These are phyloP conservation scores for Orthosia incerta DNA, from an alignment of 2,888 invertebrate genomes.

Conservation along the genomic window DNA sequence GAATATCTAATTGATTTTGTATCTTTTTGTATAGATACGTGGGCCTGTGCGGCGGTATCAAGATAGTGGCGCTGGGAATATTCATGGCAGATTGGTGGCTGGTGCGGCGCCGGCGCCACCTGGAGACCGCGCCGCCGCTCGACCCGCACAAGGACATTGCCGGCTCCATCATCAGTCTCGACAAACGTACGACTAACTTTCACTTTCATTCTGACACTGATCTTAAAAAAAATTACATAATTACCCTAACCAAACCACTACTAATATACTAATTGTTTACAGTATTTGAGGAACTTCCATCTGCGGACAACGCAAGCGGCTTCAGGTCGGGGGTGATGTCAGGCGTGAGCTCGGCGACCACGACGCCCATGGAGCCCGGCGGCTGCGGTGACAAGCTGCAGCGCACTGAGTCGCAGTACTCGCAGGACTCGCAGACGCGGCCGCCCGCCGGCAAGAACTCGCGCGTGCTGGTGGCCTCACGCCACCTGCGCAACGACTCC, in stretches of 20 bases:
- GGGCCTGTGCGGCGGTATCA: slow-evolving; percentile 97
- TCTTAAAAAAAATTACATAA: neutral
- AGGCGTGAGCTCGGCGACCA: slow-evolving; percentile 83
- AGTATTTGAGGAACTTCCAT: slow-evolving; percentile 95
- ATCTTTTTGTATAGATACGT: slow-evolving; percentile 92
- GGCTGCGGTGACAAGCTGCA: slow-evolving; percentile 73
- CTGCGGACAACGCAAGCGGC: slow-evolving; percentile 89
- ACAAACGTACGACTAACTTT: slow-evolving; percentile 92
- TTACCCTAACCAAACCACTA: neutral
- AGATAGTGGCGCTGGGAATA: slow-evolving; percentile 96
- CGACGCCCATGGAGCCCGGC: slow-evolving; percentile 81
- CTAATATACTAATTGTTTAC: slow-evolving; percentile 46
- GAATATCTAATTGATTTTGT: neutral
- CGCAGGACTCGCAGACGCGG: slow-evolving; percentile 78
- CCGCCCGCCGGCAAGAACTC: slow-evolving; percentile 75
- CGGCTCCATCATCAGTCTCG: slow-evolving; percentile 96
- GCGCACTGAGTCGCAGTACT: slow-evolving; percentile 86
- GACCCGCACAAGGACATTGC: slow-evolving; percentile 92
- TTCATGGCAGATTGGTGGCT: slow-evolving; percentile 98
- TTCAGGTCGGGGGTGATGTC: slow-evolving; percentile 85
- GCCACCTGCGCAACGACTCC: slow-evolving; percentile 92
- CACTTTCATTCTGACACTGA: neutral
- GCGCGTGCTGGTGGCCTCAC: slow-evolving; percentile 88
- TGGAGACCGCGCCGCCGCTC: slow-evolving; percentile 91
- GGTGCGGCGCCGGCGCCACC: slow-evolving; percentile 93